Conservation (phyloP, 2,113 vertebrate species). For the Campylorhamphus procurvoides region DNA sequence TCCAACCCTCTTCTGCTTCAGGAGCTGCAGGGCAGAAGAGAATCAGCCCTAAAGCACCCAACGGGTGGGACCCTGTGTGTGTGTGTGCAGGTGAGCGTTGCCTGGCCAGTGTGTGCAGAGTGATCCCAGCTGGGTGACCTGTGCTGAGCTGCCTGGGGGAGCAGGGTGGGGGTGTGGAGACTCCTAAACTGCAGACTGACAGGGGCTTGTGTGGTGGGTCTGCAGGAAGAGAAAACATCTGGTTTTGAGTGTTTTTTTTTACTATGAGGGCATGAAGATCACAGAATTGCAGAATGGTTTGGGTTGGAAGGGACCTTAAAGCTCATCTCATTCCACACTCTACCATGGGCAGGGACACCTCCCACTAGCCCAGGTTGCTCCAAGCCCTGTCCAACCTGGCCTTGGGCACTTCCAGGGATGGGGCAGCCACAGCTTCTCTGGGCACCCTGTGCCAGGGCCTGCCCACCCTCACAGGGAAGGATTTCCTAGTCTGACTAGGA, state of each 20-base stretch:
- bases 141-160: not conserved
- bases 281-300: not conserved
- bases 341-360: not conserved
- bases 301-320: not conserved
- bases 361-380: not conserved
- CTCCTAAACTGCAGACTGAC: not conserved
- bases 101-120: not conserved
- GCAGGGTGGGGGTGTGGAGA: not conserved
- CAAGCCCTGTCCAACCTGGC: not conserved
- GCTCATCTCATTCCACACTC: not conserved
- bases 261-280: not conserved
- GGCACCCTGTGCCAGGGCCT: not conserved
- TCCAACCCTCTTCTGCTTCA: not conserved
- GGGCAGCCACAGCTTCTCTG: not conserved
- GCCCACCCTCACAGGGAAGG: not conserved
- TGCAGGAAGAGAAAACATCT: not conserved
- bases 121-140: accelerated
- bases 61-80: accelerated
- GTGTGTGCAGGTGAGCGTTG: not conserved
- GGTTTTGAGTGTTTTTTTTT: not conserved
- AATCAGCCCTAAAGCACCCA: not conserved
- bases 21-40: not conserved
- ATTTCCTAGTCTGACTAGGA: not conserved
- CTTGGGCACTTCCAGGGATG: not conserved
- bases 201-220: not conserved